Conservation (phyloP, 2,888 invertebrate species). For the Hermaeophaga mercurialis region DNA sequence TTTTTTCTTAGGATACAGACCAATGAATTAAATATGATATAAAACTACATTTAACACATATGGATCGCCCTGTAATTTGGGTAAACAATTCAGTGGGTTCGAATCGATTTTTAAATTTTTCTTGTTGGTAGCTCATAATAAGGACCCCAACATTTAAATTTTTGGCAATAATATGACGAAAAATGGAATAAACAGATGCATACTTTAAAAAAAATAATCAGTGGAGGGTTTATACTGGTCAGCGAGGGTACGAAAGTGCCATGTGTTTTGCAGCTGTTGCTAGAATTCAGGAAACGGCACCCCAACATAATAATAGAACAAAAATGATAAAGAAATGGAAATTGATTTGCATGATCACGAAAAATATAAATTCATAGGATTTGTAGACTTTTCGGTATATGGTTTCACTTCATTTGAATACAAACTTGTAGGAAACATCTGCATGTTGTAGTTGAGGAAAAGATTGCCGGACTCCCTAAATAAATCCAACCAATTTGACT, state of each 20-base stretch:
- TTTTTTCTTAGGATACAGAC: too few species aligned
- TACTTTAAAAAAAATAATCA: slow-evolving; percentile 51
- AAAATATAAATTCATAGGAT: slow-evolving; percentile 36
- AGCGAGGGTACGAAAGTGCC: slow-evolving; percentile 32
- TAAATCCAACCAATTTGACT: too few species aligned
- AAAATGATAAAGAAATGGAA: slow-evolving; percentile 51
- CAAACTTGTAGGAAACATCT: slow-evolving; percentile 41
- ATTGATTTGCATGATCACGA: slow-evolving; percentile 52
- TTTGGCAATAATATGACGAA: slow-evolving; percentile 23
- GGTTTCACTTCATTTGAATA: slow-evolving; percentile 45
- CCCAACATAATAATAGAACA: slow-evolving; percentile 46
- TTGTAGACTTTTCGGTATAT: slow-evolving; percentile 32
- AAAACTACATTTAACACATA: too few species aligned
- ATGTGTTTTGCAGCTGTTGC: slow-evolving; percentile 54
- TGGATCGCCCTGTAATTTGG: too few species aligned
- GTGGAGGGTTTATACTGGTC: slow-evolving; percentile 39
- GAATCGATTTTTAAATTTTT: too few species aligned
- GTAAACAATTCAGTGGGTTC: too few species aligned
- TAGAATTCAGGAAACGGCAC: slow-evolving; percentile 56
- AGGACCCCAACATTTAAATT: slow-evolving; percentile 6
- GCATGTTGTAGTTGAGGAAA: slow-evolving; percentile 23
- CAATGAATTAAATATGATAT: too few species aligned
- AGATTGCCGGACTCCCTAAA: slow-evolving; percentile 1
- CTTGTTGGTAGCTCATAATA: too few species aligned
- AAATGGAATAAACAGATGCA: slow-evolving; percentile 51